Evolutionary conservation across 2,888 invertebrate species (phyloP), one percentile per base, ranked within the genome.

Genomic region (Acrobasis suavella): DNA sequence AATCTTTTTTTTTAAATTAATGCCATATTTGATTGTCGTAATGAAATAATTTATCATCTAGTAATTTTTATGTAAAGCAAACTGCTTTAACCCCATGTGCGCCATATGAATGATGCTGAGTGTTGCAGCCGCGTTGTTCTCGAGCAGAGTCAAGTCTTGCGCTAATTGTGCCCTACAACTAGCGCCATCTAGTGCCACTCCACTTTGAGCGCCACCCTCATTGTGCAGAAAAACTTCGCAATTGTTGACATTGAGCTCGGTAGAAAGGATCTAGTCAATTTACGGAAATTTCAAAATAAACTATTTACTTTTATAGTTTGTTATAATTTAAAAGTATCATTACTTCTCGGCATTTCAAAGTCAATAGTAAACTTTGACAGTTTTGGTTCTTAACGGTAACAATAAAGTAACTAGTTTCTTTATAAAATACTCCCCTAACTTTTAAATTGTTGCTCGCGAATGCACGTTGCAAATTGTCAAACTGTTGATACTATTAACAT

Each of bases 61-160:
- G 32, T 46, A 46, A 12, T 42, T 42, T 46, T n/a, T 14, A 14
- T 46, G 46, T 46, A 46, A 46, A 46, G n/a, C n/a, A 46, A 46
- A 46, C 46, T 52, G n/a, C 17, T 52, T 52, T 32, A 52, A 32
- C 32, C 14, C 52, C 1, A 52, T 7, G 17, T 73, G 78, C 80
- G 74, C 77, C 78, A 80, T 82, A 82, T 89, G 88, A 89, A 89
- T 85, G 90, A 86, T 81, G 86, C 85, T 80, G 85, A 89, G 89
- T 84, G 86, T 81, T 83, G 79, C 74, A 75, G 80, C 77, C 77
- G 84, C 86, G 90, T 92, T 92, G 90, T 91, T 88, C 89, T 91
- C 85, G 87, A 92, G 91, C 81, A 85, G 89, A 82, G 90, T 91
- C 80, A 89, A 91, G 90, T 79, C 86, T 81, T 88, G 81, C 89